A percentile compares a stretch with the other conserved stretches of the same genome.
Evolutionary conservation across 2,888 invertebrate genomes (phyloP).

Genomic region (Drosophila peninsularis): DNA sequence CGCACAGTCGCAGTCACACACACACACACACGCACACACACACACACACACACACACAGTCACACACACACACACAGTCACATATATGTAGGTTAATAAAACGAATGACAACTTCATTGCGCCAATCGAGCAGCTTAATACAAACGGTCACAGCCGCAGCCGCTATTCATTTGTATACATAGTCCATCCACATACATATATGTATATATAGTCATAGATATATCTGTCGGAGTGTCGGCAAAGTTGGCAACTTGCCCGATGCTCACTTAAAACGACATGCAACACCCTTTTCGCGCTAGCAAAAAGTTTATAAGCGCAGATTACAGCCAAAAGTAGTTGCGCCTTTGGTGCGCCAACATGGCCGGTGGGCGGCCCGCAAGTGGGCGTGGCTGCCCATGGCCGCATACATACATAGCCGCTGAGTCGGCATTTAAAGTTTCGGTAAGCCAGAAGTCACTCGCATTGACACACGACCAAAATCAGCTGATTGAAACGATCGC

Average conservation of each 20-base stretch:
- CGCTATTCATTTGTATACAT: conserved; percentile 37
- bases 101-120: conserved; percentile 28
- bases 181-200: not conserved
- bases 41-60: not conserved
- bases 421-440: conserved; percentile 13
- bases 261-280: conserved; percentile 45
- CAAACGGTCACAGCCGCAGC: conserved; percentile 19
- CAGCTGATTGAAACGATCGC: conserved; percentile 6
- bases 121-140: conserved; percentile 36
- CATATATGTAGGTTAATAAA: not conserved
- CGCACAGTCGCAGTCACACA: not conserved
- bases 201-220: not conserved
- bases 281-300: conserved; percentile 9
- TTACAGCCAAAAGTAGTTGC: conserved; percentile 50
- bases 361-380: not conserved
- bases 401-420: not conserved
- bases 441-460: not conserved
- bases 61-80: not conserved
- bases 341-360: conserved; percentile 15
- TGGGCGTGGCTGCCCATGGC: not conserved
- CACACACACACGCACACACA: not conserved
- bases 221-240: conserved; percentile 20
- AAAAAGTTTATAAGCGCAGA: conserved; percentile 44
- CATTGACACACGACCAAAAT: not conserved
- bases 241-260: conserved; percentile 52